Evolutionary conservation across 2,113 vertebrate species (phyloP), one percentile per base, ranked within the genome.

Genomic region (Saimiri boliviensis): DNA sequence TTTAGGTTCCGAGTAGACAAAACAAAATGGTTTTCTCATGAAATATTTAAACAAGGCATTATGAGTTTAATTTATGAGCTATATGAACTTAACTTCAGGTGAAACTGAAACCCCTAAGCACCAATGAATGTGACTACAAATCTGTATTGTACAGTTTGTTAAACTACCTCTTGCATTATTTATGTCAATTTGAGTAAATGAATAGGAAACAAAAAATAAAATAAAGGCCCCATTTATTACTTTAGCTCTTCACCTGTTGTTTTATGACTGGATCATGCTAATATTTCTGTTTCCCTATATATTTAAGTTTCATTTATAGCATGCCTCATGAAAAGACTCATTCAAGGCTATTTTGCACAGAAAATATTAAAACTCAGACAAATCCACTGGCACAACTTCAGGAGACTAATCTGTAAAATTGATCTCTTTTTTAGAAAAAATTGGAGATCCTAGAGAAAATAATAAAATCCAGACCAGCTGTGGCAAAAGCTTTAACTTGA

Each of bases 401-500:
- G 73, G 68, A 95, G 19, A 96, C 30, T 89, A 60, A 95, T 66
- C 84, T 94, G 82, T 82, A 94, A 96, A 87, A 84, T 2, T 91
- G 19, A 93, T 93, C 35, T 73, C 84, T 79, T 84, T 91, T 58
- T 85, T 90, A 60, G n/a, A 80, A 92, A 92, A 93, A 66, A 47
- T 54, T 80, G 47, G 17, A 97, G 90, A 92, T 92, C 6, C 14
- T 23, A 84, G 13, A 4, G 40, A 49, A 89, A 96, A 85, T 60
- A 96, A 96, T 92, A 32, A 92, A 93, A 96, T 92, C 60, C 88
- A 97, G 71, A 95, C 42, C 37, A 92, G 47, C 37, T 80, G 60
- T 73, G 40, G 37, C 90, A 96, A 87, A 95, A 90, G 40, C 27
- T 71, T 88, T 73, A 93, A 91, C 27, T 54, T 37, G 89, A 91